Percentiles rank a stretch among this genome's conserved stretches.
Evolutionary conservation across 2,888 invertebrate species (phyloP).

Genomic region (Notodonta ziczac): DNA sequence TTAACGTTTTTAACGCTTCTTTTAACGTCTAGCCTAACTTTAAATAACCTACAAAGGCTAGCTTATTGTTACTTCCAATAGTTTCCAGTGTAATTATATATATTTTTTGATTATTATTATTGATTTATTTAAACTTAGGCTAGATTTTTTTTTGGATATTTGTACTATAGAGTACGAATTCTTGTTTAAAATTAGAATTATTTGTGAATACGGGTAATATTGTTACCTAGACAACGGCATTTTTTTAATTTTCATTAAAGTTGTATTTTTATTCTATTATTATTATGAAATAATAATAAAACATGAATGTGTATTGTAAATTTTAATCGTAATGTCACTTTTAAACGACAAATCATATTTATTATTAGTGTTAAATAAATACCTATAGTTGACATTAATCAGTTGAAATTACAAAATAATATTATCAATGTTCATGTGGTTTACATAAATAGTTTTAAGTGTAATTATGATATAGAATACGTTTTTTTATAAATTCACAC

Average conservation of each 20-base stretch:
- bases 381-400: slow-evolving; percentile 47
- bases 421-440: slow-evolving; percentile 50
- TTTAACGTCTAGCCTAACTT: slow-evolving; percentile 37
- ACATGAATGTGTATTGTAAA: slow-evolving; percentile 48
- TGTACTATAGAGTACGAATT: slow-evolving; percentile 38
- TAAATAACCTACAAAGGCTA: slow-evolving; percentile 21
- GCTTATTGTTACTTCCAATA: background rate
- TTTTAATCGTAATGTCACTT: slow-evolving; percentile 69
- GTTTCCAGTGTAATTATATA: slow-evolving; percentile 17
- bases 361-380: slow-evolving; percentile 53
- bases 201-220: slow-evolving; percentile 61
- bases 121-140: slow-evolving; percentile 33
- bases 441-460: slow-evolving; percentile 47
- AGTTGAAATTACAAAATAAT: slow-evolving; percentile 36
- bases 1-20: slow-evolving; percentile 48
- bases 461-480: slow-evolving; percentile 25
- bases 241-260: slow-evolving; percentile 38
- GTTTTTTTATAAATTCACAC: slow-evolving; percentile 41
- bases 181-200: slow-evolving; percentile 45
- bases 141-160: slow-evolving; percentile 32
- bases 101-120: slow-evolving; percentile 22
- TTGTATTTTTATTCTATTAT: slow-evolving; percentile 45
- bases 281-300: slow-evolving; percentile 30
- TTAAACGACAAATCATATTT: slow-evolving; percentile 54
- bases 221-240: slow-evolving; percentile 49